Base-by-base conservation (phyloP, 2,113 vertebrate species). In the Pitta sordida region DNA sequence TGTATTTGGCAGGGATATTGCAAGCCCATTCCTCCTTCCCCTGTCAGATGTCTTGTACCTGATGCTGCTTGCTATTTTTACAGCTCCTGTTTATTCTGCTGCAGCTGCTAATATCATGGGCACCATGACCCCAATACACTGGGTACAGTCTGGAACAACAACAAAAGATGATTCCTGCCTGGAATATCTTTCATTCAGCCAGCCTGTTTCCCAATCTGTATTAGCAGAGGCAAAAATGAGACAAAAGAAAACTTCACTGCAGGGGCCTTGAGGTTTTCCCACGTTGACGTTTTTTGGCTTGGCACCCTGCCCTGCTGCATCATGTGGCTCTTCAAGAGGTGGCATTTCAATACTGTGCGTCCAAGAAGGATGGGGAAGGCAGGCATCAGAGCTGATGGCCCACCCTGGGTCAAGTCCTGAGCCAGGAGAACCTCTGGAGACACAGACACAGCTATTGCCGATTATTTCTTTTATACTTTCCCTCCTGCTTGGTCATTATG, bases 401-500 rank as follows among this genome's bases (percentile, higher is more conserved):
- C 82, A 89, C 92, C 90, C 94, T 92, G 90, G 22, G 58, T 48
- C 0, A 4, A 90, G 74, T 80, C 58, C 77, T 81, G n/a, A 80
- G 77, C 85, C 64, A 64, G 93, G 65, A 93, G 83, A 74, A 70
- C 83, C 65, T 88, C 84, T 77, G 83, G 87, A 86, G 95, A 62
- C 69, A 15, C 26, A 67, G 71, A 58, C 90, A 41, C 44, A 86
- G 80, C 86, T 63, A 91, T 41, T 2, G 26, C 74, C 2, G 4
- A 22, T 59, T 79, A 16, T 91, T 96, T 67, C 92, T 89, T 96
- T 93, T 55, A 78, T 93, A 80, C 88, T 90, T 82, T 77, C 79
- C 64, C 85, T 91, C 96, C 86, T 0, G 91, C 90, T 94, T 89
- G 83, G 95, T 83, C 75, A 91, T 93, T 95, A 68, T 94, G 48